A percentile compares a stretch with the other conserved stretches of the same genome.
Evolutionary conservation across 2,888 invertebrate genomes (phyloP).

Genomic region (Ecliptopera silaceata): DNA sequence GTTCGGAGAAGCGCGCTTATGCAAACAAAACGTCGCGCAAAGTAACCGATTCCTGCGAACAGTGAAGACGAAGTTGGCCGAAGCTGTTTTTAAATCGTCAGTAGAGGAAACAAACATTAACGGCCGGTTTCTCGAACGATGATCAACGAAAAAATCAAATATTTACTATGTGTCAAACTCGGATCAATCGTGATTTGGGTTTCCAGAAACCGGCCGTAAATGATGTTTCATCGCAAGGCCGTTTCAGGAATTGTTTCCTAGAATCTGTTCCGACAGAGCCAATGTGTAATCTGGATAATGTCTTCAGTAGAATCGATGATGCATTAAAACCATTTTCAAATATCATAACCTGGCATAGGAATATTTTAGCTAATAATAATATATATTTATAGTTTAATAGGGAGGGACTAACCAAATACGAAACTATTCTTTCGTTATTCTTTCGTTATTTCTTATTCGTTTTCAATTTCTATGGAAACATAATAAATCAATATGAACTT

Average conservation of each 20-base stretch:
- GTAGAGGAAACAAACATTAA: conserved; percentile 76
- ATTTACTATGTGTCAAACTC: too few species aligned
- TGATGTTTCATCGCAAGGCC: conserved; percentile 74
- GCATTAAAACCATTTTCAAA: conserved; percentile 3
- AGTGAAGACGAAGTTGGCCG: conserved; percentile 71
- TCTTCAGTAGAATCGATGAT: conserved; percentile 30
- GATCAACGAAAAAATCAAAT: too few species aligned
- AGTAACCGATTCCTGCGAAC: conserved; percentile 64
- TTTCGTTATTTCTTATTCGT: too few species aligned
- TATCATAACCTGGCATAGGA: conserved; percentile 2
- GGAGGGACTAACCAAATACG: too few species aligned
- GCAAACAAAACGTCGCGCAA: conserved; percentile 69
- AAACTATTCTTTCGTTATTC: too few species aligned
- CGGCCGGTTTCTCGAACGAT: too few species aligned
- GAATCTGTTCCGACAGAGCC: conserved; percentile 47
- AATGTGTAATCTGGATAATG: conserved; percentile 55
- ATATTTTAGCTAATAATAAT: neutral
- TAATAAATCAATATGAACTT: too few species aligned
- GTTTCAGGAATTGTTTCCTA: conserved; percentile 61
- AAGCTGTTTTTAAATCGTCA: conserved; percentile 70
- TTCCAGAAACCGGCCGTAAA: too few species aligned
- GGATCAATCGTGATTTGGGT: too few species aligned
- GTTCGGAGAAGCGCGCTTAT: conserved; percentile 63
- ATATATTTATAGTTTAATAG: neutral
- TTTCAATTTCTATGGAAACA: too few species aligned